Evolutionary conservation across 64 coral and sea anemone species (phyloP), one percentile per base, ranked within the genome.

Genomic region (Montipora sp.): DNA sequence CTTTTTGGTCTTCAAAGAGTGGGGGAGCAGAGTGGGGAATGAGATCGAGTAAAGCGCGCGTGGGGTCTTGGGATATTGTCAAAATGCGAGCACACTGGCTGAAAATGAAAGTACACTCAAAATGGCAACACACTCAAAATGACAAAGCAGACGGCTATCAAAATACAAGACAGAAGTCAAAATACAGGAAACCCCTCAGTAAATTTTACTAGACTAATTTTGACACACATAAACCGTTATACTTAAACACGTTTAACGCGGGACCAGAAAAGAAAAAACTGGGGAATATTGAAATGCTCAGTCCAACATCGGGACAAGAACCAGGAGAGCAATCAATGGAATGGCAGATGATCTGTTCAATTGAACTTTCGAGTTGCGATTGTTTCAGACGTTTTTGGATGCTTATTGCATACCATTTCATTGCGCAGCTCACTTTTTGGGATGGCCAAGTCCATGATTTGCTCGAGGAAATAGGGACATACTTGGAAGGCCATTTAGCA

Each of bases 401-500:
- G 45, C 69, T 72, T 87, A 71, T 73, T 36, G 48, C 83, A n/a
- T 59, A 57, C 1, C 53, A 5, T 57, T 57, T 57, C 53, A 57
- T 57, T 57, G 6, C 11, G 0, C 2, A 57, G 53, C 47, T 87
- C 46, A 75, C 50, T 53, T 24, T 87, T 75, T 53, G 47, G 16
- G 48, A 87, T 75, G 84, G 9, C 46, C 67, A 87, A 57, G 63
- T 87, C 3, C 63, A 18, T 5, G 74, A 51, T 67, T 89, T 60
- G 7, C 51, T 77, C 2, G 57, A 89, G 55, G 87, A 77, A 89
- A 22, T 89, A 49, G 73, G 49, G 15, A 7, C 48, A 5, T 78
- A 75, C 51, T 76, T 78, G 9, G 49, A 89, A 78, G 73, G 87
- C 53, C 87, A 89, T 77, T 77, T 79, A 16, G 71, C 36, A 23